phyloP scores from a whole-genome alignment of 2,797 vertebrate species.

The Kryptolebias ocellatus region DNA sequence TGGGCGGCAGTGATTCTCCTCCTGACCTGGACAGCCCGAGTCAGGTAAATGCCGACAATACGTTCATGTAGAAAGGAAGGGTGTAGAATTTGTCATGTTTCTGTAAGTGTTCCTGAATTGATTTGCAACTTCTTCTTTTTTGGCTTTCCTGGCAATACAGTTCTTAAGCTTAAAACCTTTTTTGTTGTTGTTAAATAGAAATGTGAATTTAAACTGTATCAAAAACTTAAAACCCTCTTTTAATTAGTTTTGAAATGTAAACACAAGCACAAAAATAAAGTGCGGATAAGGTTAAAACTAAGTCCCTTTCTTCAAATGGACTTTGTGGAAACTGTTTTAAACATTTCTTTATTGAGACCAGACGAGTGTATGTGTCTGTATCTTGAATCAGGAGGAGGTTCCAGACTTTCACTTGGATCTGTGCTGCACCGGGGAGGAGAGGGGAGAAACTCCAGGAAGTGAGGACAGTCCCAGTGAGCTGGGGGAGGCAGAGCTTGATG shows the following conservation, averaged over 20 bases:
- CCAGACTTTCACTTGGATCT: constrained; percentile 67
- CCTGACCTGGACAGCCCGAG: constrained; percentile 71
- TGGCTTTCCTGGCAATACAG: no score
- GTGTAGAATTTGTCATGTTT: background rate
- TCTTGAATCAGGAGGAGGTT: constrained; percentile 66
- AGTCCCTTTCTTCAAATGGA: no score
- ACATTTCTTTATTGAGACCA: no score
- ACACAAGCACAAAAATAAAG: no score
- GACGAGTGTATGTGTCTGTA: background rate
- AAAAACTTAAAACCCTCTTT: no score
- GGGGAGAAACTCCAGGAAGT: constrained; percentile 89
- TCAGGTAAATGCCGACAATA: constrained; percentile 59
- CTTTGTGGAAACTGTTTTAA: no score
- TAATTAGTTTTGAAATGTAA: no score
- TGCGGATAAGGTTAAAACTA: no score
- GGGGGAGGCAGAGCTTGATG: constrained; percentile 88
- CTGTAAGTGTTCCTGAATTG: background rate
- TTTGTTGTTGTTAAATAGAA: no score
- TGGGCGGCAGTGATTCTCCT: constrained; percentile 78
- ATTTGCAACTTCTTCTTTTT: background rate
- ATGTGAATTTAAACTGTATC: no score
- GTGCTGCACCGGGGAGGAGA: constrained; percentile 81
- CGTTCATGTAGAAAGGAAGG: background rate
- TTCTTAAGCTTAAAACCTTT: no score
- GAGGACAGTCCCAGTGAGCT: constrained; percentile 89